Base-by-base conservation (phyloP, 2,797 vertebrate species). In the Lophius americanus region DNA sequence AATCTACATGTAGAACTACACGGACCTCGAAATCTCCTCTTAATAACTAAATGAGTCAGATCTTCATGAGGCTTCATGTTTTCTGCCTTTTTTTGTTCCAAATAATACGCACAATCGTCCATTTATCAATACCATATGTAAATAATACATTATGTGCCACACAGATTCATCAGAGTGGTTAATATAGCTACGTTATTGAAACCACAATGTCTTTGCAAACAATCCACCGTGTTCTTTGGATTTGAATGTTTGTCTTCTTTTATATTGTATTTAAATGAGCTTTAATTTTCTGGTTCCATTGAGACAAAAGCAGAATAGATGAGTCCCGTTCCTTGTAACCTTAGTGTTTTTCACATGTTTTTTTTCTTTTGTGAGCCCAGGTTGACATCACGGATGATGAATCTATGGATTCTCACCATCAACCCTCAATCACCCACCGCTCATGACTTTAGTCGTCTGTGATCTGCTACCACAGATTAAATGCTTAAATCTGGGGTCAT, bases 391-490 rank as follows among this genome's bases (percentile, higher is more conserved):
- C 80, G 77, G 81, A 63, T 33, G 70, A 74, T 76, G 68, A 85
- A 86, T 87, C 85, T 77, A 85, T 79, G 78, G 79, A 84, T 90
- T 78, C 78, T 68, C 86, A 68, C 82, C 82, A 79, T 87, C 73
- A 65, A 64, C 73, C 74, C 66, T 82, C 70, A 82, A 83, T 85
- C 82, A 81, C 66, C 75, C 80, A 60, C 76, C 77, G 79, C 78
- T 81, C 67, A 71, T 85, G 82, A 86, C 81, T 86, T 80, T 65
- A 64, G 84, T 78, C 76, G 72, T 73, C 73, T 57, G 38, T 77
- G 88, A 88, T 91, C 78, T 56, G 79, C 82, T 91, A 83, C 83
- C 79, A 85, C 85, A 66, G 68, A 85, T 81, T 88, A 87, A 88
- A 86, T 65, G 68, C 91, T 89, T 81, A 83, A 90, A 90, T 84